Conservation (phyloP, 2,113 vertebrate species). For the Willisornis vidua region DNA sequence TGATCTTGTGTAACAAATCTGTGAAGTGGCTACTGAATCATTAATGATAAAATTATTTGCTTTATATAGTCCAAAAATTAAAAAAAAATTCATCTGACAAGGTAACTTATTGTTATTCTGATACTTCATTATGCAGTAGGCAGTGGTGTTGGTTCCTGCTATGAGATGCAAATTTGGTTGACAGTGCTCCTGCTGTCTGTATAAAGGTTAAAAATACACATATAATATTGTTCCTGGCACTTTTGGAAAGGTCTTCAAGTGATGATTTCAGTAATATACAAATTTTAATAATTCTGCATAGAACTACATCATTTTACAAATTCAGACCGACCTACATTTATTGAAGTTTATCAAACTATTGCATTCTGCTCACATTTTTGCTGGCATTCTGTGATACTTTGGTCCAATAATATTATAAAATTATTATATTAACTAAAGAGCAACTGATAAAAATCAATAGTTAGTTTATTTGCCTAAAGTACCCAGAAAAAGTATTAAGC, state of each 20-base stretch:
- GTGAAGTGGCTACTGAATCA: not conserved
- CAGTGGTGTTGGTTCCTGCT: slow-evolving; percentile 33
- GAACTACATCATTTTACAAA: slow-evolving; percentile 20
- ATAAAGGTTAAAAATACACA: slow-evolving; percentile 64
- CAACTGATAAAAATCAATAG: not conserved
- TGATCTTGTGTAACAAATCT: not conserved
- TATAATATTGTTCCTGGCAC: slow-evolving; percentile 36
- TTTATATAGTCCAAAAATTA: slow-evolving; percentile 1
- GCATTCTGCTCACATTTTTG: not conserved
- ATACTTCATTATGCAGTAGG: slow-evolving; percentile 50
- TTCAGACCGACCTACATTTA: not conserved
- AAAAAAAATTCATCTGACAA: slow-evolving; percentile 32
- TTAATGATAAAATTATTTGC: not conserved
- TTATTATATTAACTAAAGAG: not conserved
- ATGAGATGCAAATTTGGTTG: slow-evolving; percentile 60
- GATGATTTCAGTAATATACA: slow-evolving; percentile 40
- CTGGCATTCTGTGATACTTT: not conserved
- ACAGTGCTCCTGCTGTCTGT: slow-evolving; percentile 50
- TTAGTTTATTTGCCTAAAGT: not conserved
- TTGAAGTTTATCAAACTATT: slow-evolving; percentile 6
- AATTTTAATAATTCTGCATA: slow-evolving; percentile 20
- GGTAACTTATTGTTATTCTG: slow-evolving; percentile 63
- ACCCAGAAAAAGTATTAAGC: not conserved
- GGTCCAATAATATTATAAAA: not conserved
- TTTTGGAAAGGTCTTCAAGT: slow-evolving; percentile 44